These are phyloP conservation scores for Porites lobata DNA, from an alignment of 92 coral and sea anemone genomes.

Conservation along the genomic window DNA sequence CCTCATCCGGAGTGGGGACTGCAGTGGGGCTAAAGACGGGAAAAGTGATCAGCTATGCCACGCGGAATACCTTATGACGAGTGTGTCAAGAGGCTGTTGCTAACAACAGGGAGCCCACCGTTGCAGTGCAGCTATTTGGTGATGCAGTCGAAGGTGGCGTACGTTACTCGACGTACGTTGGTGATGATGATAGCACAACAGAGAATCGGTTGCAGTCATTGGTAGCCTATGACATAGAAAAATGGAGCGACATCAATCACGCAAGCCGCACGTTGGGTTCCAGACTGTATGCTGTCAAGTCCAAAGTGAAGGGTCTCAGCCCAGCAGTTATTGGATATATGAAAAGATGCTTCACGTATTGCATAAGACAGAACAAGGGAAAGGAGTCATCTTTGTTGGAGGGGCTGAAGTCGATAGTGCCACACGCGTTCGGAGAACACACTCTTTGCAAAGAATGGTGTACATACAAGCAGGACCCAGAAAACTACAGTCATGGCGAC, in stretches of 20 bases:
- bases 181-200: conserved; percentile 43
- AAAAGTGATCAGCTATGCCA: conserved; percentile 35
- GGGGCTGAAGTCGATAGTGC: conserved; percentile 34
- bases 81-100: conserved; percentile 21
- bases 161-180: conserved; percentile 1
- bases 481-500: conserved; percentile 4
- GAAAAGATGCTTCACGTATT: conserved; percentile 55
- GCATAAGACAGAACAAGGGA: conserved; percentile 54
- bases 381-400: conserved; percentile 11
- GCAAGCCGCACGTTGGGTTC: conserved; percentile 42
- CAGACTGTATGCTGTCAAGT: conserved; percentile 25
- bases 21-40: conserved; percentile 41
- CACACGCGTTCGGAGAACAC: conserved; percentile 66
- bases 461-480: conserved; percentile 32
- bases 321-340: conserved; percentile 31
- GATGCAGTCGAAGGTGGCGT: conserved; percentile 5
- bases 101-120: background rate
- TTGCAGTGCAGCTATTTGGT: background rate
- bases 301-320: conserved; percentile 41
- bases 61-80: conserved; percentile 38
- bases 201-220: conserved; percentile 24
- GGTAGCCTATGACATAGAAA: conserved; percentile 33
- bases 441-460: conserved; percentile 55
- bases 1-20: conserved; percentile 50
- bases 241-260: conserved; percentile 50